A percentile compares a stretch with the other conserved stretches of the same genome.
Evolutionary conservation across 2,113 vertebrate species (phyloP).

Genomic region (Aegotheles bennettii): DNA sequence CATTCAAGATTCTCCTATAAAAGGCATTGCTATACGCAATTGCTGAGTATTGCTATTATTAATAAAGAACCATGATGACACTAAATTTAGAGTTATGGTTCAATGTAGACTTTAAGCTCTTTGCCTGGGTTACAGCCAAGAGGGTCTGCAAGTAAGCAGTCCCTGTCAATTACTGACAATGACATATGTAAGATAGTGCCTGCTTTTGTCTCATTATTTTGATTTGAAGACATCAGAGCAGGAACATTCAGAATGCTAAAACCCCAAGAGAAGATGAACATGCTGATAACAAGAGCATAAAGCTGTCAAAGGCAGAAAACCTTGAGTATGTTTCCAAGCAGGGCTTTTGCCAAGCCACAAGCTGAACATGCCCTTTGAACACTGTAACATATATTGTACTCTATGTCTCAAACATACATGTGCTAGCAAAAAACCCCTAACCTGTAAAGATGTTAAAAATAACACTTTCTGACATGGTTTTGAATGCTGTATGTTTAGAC

Average conservation of each 20-base stretch:
- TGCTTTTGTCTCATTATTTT: constrained; percentile 39
- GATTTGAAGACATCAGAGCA: not conserved
- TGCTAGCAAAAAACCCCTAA: not conserved
- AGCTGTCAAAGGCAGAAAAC: constrained; percentile 27
- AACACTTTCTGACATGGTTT: not conserved
- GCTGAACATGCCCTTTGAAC: not conserved
- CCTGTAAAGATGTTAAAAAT: not conserved
- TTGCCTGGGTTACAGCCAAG: not conserved
- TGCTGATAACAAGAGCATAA: constrained; percentile 35
- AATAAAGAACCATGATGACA: not conserved
- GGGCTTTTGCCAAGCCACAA: not conserved
- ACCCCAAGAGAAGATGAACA: constrained; percentile 35
- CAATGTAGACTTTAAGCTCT: not conserved
- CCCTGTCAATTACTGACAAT: not conserved
- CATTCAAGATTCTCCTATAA: not conserved
- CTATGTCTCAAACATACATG: not conserved
- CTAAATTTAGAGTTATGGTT: constrained; percentile 29
- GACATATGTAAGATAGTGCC: not conserved
- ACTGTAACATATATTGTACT: not conserved
- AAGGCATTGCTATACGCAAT: not conserved
- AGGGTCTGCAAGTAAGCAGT: not conserved
- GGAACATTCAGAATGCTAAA: constrained; percentile 41
- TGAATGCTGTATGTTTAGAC: not conserved
- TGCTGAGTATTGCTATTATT: constrained; percentile 22
- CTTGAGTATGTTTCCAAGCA: not conserved